Percentiles rank a stretch among this genome's conserved stretches.
These are phyloP conservation scores for Sylvia borin DNA, from an alignment of 2,797 vertebrate genomes.

Conservation along the genomic window DNA sequence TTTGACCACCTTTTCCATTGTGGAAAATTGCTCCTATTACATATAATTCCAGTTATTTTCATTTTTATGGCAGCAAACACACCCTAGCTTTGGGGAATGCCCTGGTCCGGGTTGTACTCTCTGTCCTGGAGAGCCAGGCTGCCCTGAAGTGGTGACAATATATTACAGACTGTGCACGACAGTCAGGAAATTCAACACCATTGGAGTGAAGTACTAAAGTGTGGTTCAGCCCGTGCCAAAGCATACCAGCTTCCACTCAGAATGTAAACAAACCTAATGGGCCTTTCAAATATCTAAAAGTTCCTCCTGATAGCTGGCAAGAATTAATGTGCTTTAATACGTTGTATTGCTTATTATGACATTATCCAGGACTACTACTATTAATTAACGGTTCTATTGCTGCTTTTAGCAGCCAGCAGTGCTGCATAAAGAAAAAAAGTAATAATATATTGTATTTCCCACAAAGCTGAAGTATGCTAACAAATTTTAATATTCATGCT, in stretches of 20 bases:
- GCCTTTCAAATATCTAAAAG: conserved; percentile 29
- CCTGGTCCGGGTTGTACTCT: not conserved
- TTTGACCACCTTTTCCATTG: conserved; percentile 12
- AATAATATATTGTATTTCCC: not conserved
- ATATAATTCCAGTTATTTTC: conserved; percentile 15
- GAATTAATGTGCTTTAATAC: not conserved
- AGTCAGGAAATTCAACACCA: conserved; percentile 49
- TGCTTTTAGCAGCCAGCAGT: not conserved
- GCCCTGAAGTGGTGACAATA: not conserved
- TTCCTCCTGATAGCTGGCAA: conserved; percentile 48
- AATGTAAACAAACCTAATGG: conserved; percentile 53
- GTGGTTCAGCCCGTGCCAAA: conserved; percentile 30
- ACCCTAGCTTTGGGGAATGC: not conserved
- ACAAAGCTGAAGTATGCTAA: not conserved
- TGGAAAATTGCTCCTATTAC: conserved; percentile 46
- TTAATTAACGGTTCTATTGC: conserved; percentile 51
- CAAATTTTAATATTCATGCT: not conserved
- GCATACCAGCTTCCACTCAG: conserved; percentile 16
- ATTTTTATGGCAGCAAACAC: not conserved
- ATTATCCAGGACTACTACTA: conserved; percentile 20
- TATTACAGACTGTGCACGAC: not conserved
- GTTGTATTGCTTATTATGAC: conserved; percentile 41
- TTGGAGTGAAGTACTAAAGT: conserved; percentile 16
- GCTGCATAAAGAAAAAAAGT: not conserved
- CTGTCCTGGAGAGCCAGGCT: not conserved